phyloP scores from a whole-genome alignment of 2,113 vertebrate genomes.

The Pteronura brasiliensis region DNA sequence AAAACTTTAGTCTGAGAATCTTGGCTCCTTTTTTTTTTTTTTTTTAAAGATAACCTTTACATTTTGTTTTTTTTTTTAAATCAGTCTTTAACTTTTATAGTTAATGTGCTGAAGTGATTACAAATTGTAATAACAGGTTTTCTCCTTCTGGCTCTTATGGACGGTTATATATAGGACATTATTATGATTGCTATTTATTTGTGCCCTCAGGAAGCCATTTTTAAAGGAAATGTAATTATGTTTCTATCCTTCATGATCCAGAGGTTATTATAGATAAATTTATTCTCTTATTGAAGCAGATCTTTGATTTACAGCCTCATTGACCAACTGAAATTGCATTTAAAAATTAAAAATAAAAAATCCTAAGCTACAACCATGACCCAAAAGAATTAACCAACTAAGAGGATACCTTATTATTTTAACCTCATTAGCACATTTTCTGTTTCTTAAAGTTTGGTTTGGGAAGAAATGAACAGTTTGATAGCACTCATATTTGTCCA shows the following conservation, averaged over 20 bases:
- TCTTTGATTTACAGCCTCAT: background rate
- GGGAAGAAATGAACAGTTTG: background rate
- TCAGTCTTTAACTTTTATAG: slow-evolving; percentile 45
- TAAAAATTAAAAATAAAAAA: background rate
- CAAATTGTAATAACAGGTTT: slow-evolving; percentile 28
- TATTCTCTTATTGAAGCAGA: background rate
- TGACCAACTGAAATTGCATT: background rate
- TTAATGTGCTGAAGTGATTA: slow-evolving; percentile 28
- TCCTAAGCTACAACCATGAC: background rate
- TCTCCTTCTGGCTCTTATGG: background rate
- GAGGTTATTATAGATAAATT: slow-evolving; percentile 6
- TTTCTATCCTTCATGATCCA: background rate
- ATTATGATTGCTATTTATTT: background rate
- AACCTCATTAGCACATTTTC: background rate
- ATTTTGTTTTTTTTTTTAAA: background rate
- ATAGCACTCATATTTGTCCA: background rate
- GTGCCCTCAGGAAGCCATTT: slow-evolving; percentile 7
- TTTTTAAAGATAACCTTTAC: background rate
- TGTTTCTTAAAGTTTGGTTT: background rate
- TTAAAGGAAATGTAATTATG: slow-evolving; percentile 33
- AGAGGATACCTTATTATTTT: background rate
- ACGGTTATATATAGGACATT: background rate
- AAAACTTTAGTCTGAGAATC: background rate
- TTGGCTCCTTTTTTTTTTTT: background rate
- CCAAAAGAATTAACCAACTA: background rate